Conservation (phyloP, 2,888 invertebrate species). For the Smittia sp. region DNA sequence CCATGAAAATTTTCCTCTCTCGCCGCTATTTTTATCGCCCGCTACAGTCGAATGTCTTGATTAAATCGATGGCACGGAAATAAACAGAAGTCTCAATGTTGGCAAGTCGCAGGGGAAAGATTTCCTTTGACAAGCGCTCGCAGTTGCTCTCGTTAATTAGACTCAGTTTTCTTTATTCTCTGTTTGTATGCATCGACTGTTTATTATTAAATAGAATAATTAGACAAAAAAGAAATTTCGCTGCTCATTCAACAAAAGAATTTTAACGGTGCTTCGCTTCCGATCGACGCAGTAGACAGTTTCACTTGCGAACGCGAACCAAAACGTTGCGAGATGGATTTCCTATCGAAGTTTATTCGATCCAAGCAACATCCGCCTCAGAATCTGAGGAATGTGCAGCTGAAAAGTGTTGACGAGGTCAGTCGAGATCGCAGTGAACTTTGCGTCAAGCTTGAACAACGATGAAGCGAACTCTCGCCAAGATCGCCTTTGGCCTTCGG, state of each 20-base stretch:
- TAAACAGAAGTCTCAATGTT: not conserved
- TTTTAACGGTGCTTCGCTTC: not conserved
- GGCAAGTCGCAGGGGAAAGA: not conserved
- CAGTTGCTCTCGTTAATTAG: slow-evolving; percentile 9
- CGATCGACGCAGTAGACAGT: not conserved
- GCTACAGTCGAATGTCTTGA: slow-evolving; percentile 7
- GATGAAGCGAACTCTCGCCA: not conserved
- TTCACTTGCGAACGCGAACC: not conserved
- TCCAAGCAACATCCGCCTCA: not conserved
- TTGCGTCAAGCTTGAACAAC: not conserved
- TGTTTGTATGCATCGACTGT: slow-evolving; percentile 6
- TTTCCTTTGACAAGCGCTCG: not conserved
- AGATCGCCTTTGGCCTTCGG: not conserved
- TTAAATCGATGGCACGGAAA: not conserved
- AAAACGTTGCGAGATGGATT: not conserved
- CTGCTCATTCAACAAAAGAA: slow-evolving; percentile 25
- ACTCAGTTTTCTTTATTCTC: slow-evolving; percentile 6
- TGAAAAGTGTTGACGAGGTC: slow-evolving; percentile 1
- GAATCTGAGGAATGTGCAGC: not conserved
- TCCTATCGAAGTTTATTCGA: slow-evolving; percentile 17
- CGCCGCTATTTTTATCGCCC: slow-evolving; percentile 5
- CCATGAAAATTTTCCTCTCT: not conserved
- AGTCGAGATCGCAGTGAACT: not conserved
- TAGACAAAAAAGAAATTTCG: not conserved
- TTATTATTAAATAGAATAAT: slow-evolving; percentile 23